Evolutionary conservation across 2,888 invertebrate genomes (phyloP), one percentile per base, ranked within the genome.

Genomic region (Alviniconcha strummeri): DNA sequence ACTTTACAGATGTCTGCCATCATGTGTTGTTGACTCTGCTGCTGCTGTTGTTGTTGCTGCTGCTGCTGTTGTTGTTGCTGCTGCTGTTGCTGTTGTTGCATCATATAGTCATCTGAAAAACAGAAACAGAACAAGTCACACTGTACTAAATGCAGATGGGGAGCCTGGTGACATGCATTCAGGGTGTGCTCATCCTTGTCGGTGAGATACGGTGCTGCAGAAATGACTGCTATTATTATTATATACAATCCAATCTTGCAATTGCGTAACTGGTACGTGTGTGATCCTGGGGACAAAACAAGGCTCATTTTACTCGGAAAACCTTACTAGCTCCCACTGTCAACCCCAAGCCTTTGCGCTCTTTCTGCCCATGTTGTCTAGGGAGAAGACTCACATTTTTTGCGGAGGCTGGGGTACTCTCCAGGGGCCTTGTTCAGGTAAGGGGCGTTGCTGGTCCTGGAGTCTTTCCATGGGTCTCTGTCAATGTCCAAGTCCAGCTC

Each of bases 381-480:
- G 36, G 36, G 52, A 72, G 4, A n/a, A 19, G 8, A 88, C 89
- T 87, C 86, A 92, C 92, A 90, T 88, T 91, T 91, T 85, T 90
- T 92, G 74, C 92, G 86, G 0, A 91, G 90, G 86, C 91, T 92
- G 15, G 92, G 91, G 82, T 89, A 92, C 82, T 92, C 92, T 78
- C 92, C 92, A 8, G 92, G 92, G 4, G 92, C 92, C 52, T 90
- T 89, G 86, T 90, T 90, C 64, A 92, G 86, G n/a, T 91, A 91
- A 69, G 89, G 86, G 69, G 87, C 83, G 71, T 85, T 83, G 19
- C 69, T 60, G 36, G 86, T 74, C 55, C 84, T 84, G 36, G 89
- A 88, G 83, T 91, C 90, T 86, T 89, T 91, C 93, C 93, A 93
- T 6, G 92, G 91, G 86, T 92, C 92, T 78, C 88, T 82, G 84